A percentile compares a stretch with the other conserved stretches of the same genome.
Conservation (phyloP, 1,140 invertebrate genomes). For the Rhopalosiphum maidis region DNA sequence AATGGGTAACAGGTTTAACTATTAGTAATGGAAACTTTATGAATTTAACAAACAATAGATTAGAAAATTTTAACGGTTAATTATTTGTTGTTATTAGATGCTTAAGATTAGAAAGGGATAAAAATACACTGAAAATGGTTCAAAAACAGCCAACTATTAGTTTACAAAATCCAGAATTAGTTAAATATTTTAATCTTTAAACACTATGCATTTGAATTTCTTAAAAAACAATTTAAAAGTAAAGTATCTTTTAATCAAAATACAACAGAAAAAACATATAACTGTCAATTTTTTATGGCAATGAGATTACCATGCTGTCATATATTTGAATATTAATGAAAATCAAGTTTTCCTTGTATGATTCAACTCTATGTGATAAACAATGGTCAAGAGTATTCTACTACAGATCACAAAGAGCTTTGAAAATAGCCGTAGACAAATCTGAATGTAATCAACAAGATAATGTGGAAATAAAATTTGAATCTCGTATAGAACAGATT, state of each 20-base stretch:
- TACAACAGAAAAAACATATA: neutral
- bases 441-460: neutral
- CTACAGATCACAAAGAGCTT: neutral
- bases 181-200: constrained; percentile 2
- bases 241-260: neutral
- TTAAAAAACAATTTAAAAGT: constrained; percentile 5
- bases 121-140: neutral
- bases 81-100: constrained; percentile 1
- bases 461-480: neutral
- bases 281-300: neutral
- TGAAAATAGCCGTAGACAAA: neutral
- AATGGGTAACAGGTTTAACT: neutral
- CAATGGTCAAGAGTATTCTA: neutral
- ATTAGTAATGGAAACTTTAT: neutral
- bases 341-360: neutral
- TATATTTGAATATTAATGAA: neutral
- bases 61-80: neutral
- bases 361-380: constrained; percentile 16
- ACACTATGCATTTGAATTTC: constrained; percentile 29
- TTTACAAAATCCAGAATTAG: neutral
- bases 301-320: constrained; percentile 10
- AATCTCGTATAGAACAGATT: neutral
- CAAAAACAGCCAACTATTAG: neutral
- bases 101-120: constrained; percentile 1
- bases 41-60: constrained; percentile 19